A percentile compares a stretch with the other conserved stretches of the same genome.
Conservation (phyloP, 2,797 vertebrate genomes). For the Muraenolepis orangiensis region DNA sequence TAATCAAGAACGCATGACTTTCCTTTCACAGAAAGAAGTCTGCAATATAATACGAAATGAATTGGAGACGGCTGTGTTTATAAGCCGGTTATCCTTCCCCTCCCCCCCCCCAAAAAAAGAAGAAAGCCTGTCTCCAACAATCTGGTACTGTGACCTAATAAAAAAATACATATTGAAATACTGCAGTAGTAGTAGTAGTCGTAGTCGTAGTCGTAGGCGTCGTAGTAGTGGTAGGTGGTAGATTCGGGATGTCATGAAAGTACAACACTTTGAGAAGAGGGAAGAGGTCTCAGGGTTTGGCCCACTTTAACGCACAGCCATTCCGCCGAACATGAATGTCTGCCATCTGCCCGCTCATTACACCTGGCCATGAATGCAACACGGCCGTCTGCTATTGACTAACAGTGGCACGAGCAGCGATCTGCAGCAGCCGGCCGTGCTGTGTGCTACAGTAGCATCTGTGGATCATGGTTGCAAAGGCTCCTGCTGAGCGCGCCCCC, state of each 20-base stretch:
- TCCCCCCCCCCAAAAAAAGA: background rate
- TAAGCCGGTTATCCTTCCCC: background rate
- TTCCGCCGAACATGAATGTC: conserved; percentile 2
- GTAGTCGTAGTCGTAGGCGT: too few species aligned
- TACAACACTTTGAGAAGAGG: background rate
- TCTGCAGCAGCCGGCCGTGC: conserved; percentile 4
- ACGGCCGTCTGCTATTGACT: conserved; percentile 16
- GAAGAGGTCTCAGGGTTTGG: background rate
- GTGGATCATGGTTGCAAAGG: conserved; percentile 41
- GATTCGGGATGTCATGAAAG: background rate
- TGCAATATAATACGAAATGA: background rate
- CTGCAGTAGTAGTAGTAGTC: background rate
- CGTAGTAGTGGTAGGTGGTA: background rate
- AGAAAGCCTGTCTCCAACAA: background rate
- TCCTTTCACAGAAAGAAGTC: background rate
- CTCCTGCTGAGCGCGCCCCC: conserved; percentile 30
- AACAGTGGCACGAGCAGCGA: conserved; percentile 18
- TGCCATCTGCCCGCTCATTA: conserved; percentile 21
- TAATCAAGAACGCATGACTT: background rate
- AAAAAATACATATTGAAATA: background rate
- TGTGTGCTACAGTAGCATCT: conserved; percentile 30
- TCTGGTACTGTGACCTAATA: background rate
- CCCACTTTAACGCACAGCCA: background rate
- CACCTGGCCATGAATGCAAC: conserved; percentile 25
- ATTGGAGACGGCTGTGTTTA: background rate